Evolutionary conservation across 2,888 invertebrate species (phyloP), one percentile per base, ranked within the genome.

Genomic region (Mamestra brassicae): DNA sequence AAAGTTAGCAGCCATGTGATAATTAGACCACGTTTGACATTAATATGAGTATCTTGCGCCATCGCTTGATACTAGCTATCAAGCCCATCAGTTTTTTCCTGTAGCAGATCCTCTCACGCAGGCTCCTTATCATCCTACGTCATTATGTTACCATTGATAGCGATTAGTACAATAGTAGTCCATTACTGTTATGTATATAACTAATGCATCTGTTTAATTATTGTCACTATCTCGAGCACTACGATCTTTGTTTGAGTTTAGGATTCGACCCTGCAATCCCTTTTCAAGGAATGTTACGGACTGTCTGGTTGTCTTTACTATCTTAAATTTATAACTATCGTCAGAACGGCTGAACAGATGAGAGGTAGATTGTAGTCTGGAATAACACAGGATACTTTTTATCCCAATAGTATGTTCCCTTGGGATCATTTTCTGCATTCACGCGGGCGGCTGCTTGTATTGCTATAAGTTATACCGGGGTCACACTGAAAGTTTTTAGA

Each of bases 201-300:
- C 26, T 63, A 74, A 57, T 52, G 50, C 11, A 62, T 76, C 13
- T 80, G 13, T 2, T 54, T 80, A 11, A 76, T 73, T 45, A 80
- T 34, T 34, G 42, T 38, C 50, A 15, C 62, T 62, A 55, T 80
- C 42, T 80, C n/a, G 26, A 11, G 11, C 3, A 42, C 0, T 34
- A 3, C 36, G 6, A 26, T 34, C 11, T 38, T 52, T 38, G 3
- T 45, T 42, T 34, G 26, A 6, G 50, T 8, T 47, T 47, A 1
- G 10, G 26, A 5, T 34, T 50, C 11, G 26, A 61, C 15, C 4
- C n/a, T 26, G 36, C 34, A 10, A 54, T 78, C 11, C 17, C 15
- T 34, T 47, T 69, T 34, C 54, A 78, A 36, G 26, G 8, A 47
- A 38, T 15, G 47, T 15, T 15, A 17, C 60, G 26, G 26, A 6